A percentile compares a stretch with the other conserved stretches of the same genome.
Evolutionary conservation across 2,113 vertebrate species (phyloP).

Genomic region (Eudyptes chrysolophus): DNA sequence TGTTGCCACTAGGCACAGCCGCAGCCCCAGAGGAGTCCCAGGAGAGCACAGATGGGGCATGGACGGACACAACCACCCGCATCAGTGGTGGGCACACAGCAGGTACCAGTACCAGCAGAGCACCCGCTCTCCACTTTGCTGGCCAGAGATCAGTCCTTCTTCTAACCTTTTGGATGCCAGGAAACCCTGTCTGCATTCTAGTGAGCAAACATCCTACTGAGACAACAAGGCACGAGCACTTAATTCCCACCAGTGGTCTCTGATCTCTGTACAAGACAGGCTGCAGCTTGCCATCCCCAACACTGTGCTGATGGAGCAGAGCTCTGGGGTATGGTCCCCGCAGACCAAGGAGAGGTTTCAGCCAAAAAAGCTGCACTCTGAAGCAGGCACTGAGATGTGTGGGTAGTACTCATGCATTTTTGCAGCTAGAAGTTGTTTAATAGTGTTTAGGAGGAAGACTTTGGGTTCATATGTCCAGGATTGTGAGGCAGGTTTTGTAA

Average conservation of each 20-base stretch:
- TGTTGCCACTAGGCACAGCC: background rate
- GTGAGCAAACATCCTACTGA: background rate
- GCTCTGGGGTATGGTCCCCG: background rate
- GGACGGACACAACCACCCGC: background rate
- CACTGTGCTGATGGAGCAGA: background rate
- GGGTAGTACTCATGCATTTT: background rate
- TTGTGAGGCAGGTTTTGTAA: background rate
- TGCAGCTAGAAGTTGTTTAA: background rate
- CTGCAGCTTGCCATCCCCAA: background rate
- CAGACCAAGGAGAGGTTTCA: background rate
- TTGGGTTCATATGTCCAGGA: background rate
- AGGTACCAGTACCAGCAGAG: background rate
- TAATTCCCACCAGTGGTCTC: background rate
- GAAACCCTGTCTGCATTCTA: background rate
- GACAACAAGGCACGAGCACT: background rate
- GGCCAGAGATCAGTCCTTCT: background rate
- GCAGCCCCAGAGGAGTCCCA: accelerated
- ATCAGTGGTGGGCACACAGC: background rate
- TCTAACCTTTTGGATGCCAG: background rate
- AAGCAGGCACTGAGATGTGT: background rate
- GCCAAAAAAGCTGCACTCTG: background rate
- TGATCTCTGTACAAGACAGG: background rate
- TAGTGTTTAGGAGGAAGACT: background rate
- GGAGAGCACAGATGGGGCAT: background rate
- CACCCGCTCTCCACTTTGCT: background rate